Base-by-base conservation (phyloP, 2,113 vertebrate species). In the Heterocephalus glaber region DNA sequence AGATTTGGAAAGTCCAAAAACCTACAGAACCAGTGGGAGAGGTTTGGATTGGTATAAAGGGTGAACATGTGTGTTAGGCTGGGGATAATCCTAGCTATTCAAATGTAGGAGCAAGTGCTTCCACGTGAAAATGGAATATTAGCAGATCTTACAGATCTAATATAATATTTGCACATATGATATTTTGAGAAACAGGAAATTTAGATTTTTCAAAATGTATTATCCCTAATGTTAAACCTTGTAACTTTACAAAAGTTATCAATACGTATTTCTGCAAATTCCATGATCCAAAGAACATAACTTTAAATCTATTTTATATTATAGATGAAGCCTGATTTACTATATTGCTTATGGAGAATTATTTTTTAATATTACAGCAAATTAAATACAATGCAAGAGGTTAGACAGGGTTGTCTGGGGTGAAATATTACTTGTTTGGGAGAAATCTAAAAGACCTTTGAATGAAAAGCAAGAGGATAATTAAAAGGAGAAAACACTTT, bases 401-500 rank as follows among this genome's bases (percentile, higher is more conserved):
- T 92, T 81, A 13, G 49, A 63, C 60, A 85, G 47, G 7, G 52
- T 80, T 94, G 4, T 94, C 52, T 81, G 65, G 95, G 83, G 38
- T 95, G 92, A 92, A 95, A 92, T 76, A 91, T 3, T 61, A 9
- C 13, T 38, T 70, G 49, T 86, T 66, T 94, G 35, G 63, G 65
- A 80, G 8, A 96, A 92, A 41, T 5, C 14, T 83, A 63, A 44
- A 65, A 87, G 70, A 94, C 19, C 79, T 96, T 94, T 96, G 84
- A 92, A 95, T 96, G 90, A 90, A 94, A 95, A 85, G 49, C 54
- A 88, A 89, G 49, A 41, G 33, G 49, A 95, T 93, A 77, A 93
- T 97, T 97, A 96, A 92, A 92, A 96, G 38, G 30, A 93, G 38
- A 84, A 93, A 93, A 60, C 30, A 86, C 44, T 93, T 97, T 93